These are phyloP conservation scores for Rhodeus uyekii DNA, from an alignment of 2,797 vertebrate genomes.

Conservation along the genomic window DNA sequence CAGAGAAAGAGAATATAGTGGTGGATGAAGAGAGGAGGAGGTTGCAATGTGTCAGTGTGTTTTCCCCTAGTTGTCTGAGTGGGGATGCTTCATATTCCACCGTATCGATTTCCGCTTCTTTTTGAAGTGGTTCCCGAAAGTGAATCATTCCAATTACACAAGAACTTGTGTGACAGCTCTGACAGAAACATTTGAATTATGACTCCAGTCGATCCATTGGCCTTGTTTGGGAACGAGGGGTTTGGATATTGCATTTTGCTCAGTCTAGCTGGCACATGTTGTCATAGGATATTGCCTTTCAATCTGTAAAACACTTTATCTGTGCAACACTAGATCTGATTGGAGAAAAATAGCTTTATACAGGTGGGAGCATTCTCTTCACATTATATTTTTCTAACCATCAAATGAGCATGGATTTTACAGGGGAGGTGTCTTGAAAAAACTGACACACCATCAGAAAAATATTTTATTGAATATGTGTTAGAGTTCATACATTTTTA, in stretches of 20 bases:
- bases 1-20: background rate
- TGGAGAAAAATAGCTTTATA: conserved; percentile 64
- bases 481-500: background rate
- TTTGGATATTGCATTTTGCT: conserved; percentile 68
- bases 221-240: conserved; percentile 58
- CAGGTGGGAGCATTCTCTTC: conserved; percentile 55
- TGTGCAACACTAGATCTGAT: conserved; percentile 63
- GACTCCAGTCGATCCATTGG: conserved; percentile 58
- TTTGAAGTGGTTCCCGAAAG: conserved; percentile 62
- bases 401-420: conserved; percentile 59
- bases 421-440: conserved; percentile 59
- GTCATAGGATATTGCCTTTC: conserved; percentile 58
- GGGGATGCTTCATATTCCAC: conserved; percentile 52
- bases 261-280: conserved; percentile 56
- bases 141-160: conserved; percentile 66
- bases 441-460: conserved; percentile 49
- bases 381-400: conserved; percentile 63
- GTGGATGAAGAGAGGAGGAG: conserved; percentile 13
- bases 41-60: conserved; percentile 34
- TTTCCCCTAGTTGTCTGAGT: conserved; percentile 39
- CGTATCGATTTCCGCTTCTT: conserved; percentile 62
- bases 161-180: conserved; percentile 59
- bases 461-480: conserved; percentile 26
- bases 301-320: conserved; percentile 66
- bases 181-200: conserved; percentile 70